These are phyloP conservation scores for Crypturellus undulatus DNA, from an alignment of 2,113 vertebrate species.

Conservation along the genomic window DNA sequence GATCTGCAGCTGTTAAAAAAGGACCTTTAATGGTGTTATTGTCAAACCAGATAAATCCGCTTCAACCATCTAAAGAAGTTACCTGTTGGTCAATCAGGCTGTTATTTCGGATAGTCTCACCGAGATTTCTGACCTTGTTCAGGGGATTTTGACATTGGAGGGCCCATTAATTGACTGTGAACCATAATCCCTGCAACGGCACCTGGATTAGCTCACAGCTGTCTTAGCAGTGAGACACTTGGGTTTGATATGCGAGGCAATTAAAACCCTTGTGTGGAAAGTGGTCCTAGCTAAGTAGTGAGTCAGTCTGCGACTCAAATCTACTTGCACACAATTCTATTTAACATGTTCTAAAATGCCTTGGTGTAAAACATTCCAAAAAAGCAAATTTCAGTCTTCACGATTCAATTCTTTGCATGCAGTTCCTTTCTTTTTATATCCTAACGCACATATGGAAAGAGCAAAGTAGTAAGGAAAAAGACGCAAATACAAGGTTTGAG, in stretches of 20 bases:
- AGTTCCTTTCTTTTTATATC: neutral
- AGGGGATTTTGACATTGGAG: neutral
- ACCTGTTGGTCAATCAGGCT: neutral
- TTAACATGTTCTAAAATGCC: neutral
- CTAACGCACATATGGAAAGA: neutral
- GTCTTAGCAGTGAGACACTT: neutral
- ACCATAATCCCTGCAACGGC: neutral
- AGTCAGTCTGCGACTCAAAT: neutral
- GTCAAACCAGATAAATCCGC: conserved; percentile 1
- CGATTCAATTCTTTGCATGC: neutral
- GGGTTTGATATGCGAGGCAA: neutral
- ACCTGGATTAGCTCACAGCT: neutral
- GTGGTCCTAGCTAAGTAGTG: neutral
- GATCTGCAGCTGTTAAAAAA: conserved; percentile 11
- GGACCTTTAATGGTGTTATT: neutral
- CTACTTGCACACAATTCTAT: too few relatives aligned
- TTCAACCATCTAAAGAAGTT: neutral
- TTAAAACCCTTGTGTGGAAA: neutral
- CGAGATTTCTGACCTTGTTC: neutral
- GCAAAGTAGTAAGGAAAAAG: neutral
- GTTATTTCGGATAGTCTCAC: neutral
- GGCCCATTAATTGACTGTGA: neutral
- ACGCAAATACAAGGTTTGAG: neutral
- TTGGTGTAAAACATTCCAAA: too few relatives aligned
- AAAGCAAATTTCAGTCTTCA: neutral